Evolutionary conservation across 2,888 invertebrate genomes (phyloP).

Genomic region (Synergus laeviventris): DNA sequence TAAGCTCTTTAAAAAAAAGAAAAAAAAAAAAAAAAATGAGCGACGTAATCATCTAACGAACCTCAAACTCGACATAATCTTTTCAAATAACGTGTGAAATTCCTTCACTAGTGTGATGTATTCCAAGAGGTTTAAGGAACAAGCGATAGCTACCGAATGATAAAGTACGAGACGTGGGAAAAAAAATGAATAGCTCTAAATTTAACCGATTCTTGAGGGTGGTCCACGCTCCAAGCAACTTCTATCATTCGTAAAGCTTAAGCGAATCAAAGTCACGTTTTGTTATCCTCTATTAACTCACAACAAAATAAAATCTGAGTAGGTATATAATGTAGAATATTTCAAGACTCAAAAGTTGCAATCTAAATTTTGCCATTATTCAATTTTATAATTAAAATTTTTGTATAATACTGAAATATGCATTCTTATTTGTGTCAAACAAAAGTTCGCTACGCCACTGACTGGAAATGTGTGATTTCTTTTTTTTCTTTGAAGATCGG

Average conservation of each 20-base stretch:
- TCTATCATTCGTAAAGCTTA: slow-evolving; percentile 36
- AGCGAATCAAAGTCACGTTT: slow-evolving; percentile 22
- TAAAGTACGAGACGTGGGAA: slow-evolving; percentile 17
- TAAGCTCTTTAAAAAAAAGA: slow-evolving; percentile 12
- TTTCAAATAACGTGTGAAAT: slow-evolving; percentile 38
- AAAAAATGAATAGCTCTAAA: slow-evolving; percentile 39
- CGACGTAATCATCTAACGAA: slow-evolving; percentile 5
- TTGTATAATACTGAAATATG: background rate
- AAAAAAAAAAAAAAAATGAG: slow-evolving; percentile 1
- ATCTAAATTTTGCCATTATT: background rate
- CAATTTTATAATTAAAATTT: background rate
- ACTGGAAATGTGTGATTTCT: background rate
- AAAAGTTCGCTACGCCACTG: background rate
- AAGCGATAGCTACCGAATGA: slow-evolving; percentile 24
- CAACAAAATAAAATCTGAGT: background rate
- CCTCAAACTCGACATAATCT: slow-evolving; percentile 18
- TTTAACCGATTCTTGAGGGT: slow-evolving; percentile 34
- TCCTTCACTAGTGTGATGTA: slow-evolving; percentile 5
- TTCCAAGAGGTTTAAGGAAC: slow-evolving; percentile 1
- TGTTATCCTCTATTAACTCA: slow-evolving; percentile 25
- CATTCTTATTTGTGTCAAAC: background rate
- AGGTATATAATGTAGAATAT: background rate
- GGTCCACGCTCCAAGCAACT: slow-evolving; percentile 31
- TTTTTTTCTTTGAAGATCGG: slow-evolving; percentile 13
- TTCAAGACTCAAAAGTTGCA: background rate